A percentile compares a stretch with the other conserved stretches of the same genome.
These are phyloP conservation scores for Eudyptes chrysolophus DNA, from an alignment of 2,113 vertebrate genomes.

Conservation along the genomic window DNA sequence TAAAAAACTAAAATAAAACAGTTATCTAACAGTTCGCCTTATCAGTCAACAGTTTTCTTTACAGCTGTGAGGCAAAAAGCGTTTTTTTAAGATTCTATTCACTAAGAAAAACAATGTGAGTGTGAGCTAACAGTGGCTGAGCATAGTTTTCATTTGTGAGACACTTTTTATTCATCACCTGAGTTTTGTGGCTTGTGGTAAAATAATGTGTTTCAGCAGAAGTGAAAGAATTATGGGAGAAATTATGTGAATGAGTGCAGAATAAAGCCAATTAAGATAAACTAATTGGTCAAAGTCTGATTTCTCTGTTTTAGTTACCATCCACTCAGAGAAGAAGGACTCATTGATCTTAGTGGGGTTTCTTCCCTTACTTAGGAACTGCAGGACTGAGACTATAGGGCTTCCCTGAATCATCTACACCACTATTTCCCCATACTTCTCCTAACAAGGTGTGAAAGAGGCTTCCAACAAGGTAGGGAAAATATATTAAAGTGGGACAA, in stretches of 20 bases:
- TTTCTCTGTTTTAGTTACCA: slow-evolving; percentile 1
- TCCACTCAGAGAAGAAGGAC: background rate
- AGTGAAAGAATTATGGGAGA: background rate
- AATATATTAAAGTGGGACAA: background rate
- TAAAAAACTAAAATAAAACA: background rate
- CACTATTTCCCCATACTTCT: background rate
- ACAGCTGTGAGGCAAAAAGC: slow-evolving; percentile 1
- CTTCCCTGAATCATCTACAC: background rate
- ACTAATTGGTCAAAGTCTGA: slow-evolving; percentile 14
- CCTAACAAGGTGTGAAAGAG: background rate
- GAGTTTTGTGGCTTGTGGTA: background rate
- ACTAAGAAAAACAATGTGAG: background rate
- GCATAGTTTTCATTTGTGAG: background rate
- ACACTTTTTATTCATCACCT: background rate
- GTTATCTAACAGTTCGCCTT: background rate
- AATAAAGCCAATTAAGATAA: slow-evolving; percentile 3
- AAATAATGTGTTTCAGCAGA: background rate
- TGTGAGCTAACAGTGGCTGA: background rate
- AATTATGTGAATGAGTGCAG: background rate
- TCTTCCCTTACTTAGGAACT: background rate
- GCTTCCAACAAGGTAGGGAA: background rate
- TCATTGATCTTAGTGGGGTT: background rate
- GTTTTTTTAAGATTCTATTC: background rate
- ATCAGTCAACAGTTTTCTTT: background rate
- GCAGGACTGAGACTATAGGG: background rate